phyloP scores from a whole-genome alignment of 1,140 invertebrate genomes.

The Cydia pomonella region DNA sequence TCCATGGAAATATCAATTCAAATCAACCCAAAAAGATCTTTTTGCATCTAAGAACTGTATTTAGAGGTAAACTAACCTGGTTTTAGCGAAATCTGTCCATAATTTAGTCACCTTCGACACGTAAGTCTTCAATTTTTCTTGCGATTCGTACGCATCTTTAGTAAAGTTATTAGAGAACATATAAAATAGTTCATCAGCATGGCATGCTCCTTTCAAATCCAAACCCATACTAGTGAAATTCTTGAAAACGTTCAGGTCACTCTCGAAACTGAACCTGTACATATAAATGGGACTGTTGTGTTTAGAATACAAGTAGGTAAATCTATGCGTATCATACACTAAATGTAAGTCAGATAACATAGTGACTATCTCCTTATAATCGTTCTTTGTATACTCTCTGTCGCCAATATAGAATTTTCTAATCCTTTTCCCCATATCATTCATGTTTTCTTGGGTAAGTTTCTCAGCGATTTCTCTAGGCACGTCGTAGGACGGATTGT shows the following conservation, averaged over 20 bases:
- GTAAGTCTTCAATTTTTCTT: conserved; percentile 57
- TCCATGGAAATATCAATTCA: no score
- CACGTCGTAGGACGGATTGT: conserved; percentile 60
- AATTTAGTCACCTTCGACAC: conserved; percentile 79
- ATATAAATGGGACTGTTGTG: conserved; percentile 67
- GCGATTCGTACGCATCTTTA: conserved; percentile 57
- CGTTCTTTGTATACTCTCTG: conserved; percentile 54
- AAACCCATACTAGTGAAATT: conserved; percentile 37
- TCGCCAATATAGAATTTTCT: conserved; percentile 77
- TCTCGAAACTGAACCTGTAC: conserved; percentile 78
- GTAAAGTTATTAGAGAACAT: conserved; percentile 80
- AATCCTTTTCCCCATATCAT: conserved; percentile 67
- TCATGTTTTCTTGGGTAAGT: conserved; percentile 50
- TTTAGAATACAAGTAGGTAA: conserved; percentile 59
- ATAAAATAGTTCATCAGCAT: conserved; percentile 85
- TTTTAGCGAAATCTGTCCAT: conserved; percentile 87
- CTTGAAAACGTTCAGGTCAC: conserved; percentile 68
- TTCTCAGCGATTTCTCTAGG: conserved; percentile 60
- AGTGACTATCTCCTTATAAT: conserved; percentile 54
- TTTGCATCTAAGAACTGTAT: no score
- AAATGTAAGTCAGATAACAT: conserved; percentile 72
- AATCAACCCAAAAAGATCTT: no score
- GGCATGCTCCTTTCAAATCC: conserved; percentile 79
- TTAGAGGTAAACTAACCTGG: conserved; percentile 72
- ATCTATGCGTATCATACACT: conserved; percentile 65